A percentile compares a stretch with the other conserved stretches of the same genome.
Evolutionary conservation across 2,113 vertebrate species (phyloP).

Genomic region (Semnornis frantzii): DNA sequence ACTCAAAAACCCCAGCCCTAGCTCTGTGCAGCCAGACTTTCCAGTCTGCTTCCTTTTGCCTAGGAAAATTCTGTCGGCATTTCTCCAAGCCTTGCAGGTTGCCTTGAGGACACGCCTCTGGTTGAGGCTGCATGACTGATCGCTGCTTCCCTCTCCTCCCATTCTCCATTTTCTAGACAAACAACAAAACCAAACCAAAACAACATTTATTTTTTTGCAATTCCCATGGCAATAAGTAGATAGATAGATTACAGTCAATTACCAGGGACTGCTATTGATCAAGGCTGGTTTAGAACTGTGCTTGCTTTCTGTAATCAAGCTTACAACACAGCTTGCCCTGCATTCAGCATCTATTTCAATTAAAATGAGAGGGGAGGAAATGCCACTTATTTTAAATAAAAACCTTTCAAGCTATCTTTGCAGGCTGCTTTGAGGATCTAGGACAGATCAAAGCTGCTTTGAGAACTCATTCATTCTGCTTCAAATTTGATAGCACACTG

Average conservation of each 20-base stretch:
- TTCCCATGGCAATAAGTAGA: not conserved
- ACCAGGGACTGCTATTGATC: constrained; percentile 61
- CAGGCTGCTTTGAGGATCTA: constrained; percentile 57
- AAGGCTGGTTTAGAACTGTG: constrained; percentile 18
- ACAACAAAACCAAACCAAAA: not conserved
- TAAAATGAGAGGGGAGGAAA: constrained; percentile 66
- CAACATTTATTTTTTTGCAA: not conserved
- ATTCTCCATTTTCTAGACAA: not conserved
- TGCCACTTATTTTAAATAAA: constrained; percentile 70
- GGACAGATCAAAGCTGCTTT: constrained; percentile 72
- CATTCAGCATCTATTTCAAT: constrained; percentile 69
- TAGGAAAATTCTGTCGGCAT: not conserved
- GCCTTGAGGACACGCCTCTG: not conserved
- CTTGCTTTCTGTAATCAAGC: constrained; percentile 9
- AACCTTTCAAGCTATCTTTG: constrained; percentile 65
- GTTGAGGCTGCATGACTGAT: constrained; percentile 24
- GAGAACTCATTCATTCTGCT: constrained; percentile 53
- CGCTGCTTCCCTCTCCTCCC: constrained; percentile 16
- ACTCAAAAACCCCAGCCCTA: not conserved
- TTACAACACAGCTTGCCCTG: constrained; percentile 57
- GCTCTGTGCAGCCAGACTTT: not conserved
- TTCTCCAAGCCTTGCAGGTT: constrained; percentile 11
- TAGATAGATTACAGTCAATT: constrained; percentile 42
- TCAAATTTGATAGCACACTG: constrained; percentile 25
- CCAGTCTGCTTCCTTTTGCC: constrained; percentile 25